A percentile compares a stretch with the other conserved stretches of the same genome.
These are phyloP conservation scores for Hippoglossus stenolepis DNA, from an alignment of 2,113 vertebrate species.

Conservation along the genomic window DNA sequence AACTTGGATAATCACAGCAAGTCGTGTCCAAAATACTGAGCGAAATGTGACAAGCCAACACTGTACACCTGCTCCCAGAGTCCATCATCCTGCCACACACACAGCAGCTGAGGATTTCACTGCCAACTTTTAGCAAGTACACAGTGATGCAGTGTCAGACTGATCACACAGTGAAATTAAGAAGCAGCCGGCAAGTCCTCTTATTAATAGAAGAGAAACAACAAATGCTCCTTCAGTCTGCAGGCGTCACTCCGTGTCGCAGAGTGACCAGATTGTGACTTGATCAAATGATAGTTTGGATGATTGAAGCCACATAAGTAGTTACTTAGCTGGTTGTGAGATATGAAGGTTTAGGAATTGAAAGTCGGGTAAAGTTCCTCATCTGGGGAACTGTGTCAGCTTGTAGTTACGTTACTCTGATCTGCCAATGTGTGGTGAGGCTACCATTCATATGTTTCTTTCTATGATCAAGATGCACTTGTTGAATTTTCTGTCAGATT, in stretches of 20 bases:
- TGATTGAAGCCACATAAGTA: background rate
- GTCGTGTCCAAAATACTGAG: too few species aligned
- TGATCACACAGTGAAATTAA: conserved; percentile 25
- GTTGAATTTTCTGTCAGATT: background rate
- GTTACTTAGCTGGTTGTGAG: too few species aligned
- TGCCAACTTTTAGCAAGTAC: conserved; percentile 7
- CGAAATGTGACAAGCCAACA: too few species aligned
- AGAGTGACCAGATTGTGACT: conserved; percentile 1
- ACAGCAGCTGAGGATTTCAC: conserved; percentile 17
- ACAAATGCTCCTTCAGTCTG: background rate
- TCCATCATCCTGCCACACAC: background rate
- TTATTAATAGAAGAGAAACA: too few species aligned
- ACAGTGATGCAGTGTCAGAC: conserved; percentile 1
- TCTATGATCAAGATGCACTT: background rate
- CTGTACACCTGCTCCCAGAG: too few species aligned
- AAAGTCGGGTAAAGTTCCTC: too few species aligned
- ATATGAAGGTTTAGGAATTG: too few species aligned
- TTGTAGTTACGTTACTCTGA: background rate
- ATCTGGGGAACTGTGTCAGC: background rate
- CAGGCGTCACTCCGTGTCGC: background rate
- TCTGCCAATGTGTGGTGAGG: background rate
- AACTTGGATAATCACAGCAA: too few species aligned
- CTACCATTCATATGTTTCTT: background rate
- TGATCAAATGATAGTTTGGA: conserved; percentile 1
- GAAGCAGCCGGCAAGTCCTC: conserved; percentile 12